A percentile compares a stretch with the other conserved stretches of the same genome.
Evolutionary conservation across 1,140 invertebrate species (phyloP).

Genomic region (Limonius californicus): DNA sequence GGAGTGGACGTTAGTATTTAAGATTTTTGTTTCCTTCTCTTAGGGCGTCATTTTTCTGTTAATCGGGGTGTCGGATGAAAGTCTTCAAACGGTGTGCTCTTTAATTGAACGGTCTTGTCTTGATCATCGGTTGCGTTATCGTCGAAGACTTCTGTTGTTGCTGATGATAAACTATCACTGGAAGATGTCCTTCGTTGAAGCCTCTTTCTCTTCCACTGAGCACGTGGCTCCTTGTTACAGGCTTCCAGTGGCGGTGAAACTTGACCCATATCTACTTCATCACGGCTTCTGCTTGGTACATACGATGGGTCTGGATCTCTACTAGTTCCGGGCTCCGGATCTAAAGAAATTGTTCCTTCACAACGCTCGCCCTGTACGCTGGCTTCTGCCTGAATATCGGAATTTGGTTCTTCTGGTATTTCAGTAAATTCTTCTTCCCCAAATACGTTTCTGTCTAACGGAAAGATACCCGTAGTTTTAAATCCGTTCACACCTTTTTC

Average conservation of each 20-base stretch:
- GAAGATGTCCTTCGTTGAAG: background rate
- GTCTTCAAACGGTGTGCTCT: background rate
- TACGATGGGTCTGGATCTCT: background rate
- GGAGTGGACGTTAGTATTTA: too few species aligned
- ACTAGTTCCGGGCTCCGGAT: too few species aligned
- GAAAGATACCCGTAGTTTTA: too few species aligned
- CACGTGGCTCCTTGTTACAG: background rate
- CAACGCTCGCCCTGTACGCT: too few species aligned
- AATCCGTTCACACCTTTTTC: too few species aligned
- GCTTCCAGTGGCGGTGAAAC: background rate
- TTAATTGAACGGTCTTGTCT: background rate
- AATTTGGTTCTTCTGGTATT: too few species aligned
- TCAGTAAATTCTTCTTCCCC: too few species aligned
- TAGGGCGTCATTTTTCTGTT: too few species aligned
- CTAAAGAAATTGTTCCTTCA: too few species aligned
- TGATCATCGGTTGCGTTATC: constrained; percentile 8
- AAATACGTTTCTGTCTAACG: too few species aligned
- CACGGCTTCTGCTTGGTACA: background rate
- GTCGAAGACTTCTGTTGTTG: background rate
- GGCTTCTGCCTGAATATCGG: too few species aligned
- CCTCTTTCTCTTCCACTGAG: background rate
- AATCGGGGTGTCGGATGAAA: background rate
- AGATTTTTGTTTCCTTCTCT: background rate
- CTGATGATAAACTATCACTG: background rate
- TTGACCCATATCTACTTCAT: background rate